Evolutionary conservation across 2,113 vertebrate genomes (phyloP).

Genomic region (Heterotilapia buettikoferi): DNA sequence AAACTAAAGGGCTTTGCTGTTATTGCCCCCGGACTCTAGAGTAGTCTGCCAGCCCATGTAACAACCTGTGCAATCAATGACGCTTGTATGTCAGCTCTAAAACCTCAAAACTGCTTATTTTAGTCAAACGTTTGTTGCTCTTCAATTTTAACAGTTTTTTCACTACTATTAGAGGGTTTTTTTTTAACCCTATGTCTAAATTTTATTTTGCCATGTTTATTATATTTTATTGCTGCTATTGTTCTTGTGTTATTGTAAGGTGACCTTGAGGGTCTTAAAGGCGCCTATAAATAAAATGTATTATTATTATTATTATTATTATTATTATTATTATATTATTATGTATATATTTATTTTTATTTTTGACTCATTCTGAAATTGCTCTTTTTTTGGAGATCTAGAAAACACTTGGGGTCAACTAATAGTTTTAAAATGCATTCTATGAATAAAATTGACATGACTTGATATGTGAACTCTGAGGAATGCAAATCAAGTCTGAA

Average conservation of each 20-base stretch:
- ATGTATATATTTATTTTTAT: background rate
- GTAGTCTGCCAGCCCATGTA: background rate
- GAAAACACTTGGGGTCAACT: background rate
- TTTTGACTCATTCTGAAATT: background rate
- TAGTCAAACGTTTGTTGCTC: background rate
- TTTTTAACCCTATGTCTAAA: background rate
- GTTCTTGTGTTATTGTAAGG: background rate
- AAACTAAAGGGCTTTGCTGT: background rate
- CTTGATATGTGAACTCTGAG: background rate
- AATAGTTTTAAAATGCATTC: background rate
- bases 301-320: background rate
- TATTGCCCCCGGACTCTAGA: background rate
- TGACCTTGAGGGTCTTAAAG: background rate
- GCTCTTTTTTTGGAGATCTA: background rate
- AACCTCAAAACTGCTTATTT: background rate
- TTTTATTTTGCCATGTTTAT: background rate
- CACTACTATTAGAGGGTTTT: rapidly evolving
- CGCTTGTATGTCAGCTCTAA: background rate
- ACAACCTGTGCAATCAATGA: background rate
- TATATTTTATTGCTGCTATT: background rate
- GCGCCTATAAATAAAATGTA: background rate
- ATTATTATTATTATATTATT: background rate
- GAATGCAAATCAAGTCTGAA: background rate
- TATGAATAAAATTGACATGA: background rate
- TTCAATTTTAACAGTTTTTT: background rate